These are phyloP conservation scores for Toxotes chatareus DNA, from an alignment of 2,113 vertebrate species.

Conservation along the genomic window DNA sequence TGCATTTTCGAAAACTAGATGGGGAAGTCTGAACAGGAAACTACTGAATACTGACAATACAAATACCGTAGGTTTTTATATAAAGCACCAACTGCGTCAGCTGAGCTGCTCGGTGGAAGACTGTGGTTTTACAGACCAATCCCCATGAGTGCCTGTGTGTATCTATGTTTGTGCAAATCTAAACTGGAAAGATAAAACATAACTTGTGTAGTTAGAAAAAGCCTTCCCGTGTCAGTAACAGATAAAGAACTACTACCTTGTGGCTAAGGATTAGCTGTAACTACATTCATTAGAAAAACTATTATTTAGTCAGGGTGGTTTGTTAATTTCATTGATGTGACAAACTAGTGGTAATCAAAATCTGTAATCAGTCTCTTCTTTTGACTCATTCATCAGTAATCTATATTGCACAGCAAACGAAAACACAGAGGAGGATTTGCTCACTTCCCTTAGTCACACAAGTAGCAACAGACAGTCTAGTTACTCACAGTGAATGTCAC, in stretches of 20 bases:
- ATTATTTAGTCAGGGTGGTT: not conserved
- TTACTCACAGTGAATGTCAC: not conserved
- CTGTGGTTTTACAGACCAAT: slow-evolving; percentile 16
- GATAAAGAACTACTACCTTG: not conserved
- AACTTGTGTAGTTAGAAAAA: not conserved
- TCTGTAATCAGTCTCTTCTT: not conserved
- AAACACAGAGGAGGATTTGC: not conserved
- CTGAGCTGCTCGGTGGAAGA: not conserved
- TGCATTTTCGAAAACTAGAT: slow-evolving; percentile 24
- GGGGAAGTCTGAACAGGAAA: slow-evolving; percentile 43
- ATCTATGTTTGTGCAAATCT: not conserved
- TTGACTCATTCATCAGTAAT: slow-evolving; percentile 14
- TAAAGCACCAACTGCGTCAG: not conserved
- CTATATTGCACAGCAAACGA: not conserved
- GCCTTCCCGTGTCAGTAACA: not conserved
- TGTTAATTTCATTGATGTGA: not conserved
- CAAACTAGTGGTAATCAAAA: not conserved
- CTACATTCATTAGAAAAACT: not conserved
- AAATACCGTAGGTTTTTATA: not conserved
- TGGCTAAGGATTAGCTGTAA: not conserved
- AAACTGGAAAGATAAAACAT: not conserved
- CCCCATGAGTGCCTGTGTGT: not conserved
- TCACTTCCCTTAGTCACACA: slow-evolving; percentile 35
- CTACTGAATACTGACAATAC: not conserved
- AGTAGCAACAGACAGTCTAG: slow-evolving; percentile 3